Percentiles rank a stretch among this genome's conserved stretches.
phyloP scores from a whole-genome alignment of 2,888 invertebrate species.

The Eupelmus urozonus region DNA sequence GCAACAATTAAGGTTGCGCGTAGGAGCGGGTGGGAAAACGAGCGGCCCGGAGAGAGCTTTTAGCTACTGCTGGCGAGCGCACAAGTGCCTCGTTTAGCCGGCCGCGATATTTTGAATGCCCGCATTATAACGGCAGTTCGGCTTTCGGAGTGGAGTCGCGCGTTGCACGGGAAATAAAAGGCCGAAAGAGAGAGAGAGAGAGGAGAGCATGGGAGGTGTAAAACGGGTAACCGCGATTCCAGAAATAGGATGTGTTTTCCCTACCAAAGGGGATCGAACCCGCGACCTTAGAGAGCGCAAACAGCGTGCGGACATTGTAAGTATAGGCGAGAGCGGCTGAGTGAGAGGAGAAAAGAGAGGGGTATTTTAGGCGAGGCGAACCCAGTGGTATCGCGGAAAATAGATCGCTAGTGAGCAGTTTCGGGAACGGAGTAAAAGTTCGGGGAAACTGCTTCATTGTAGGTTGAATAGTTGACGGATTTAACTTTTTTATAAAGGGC shows the following conservation, averaged over 20 bases:
- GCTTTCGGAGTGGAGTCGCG: background rate
- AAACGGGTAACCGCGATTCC: slow-evolving; percentile 65
- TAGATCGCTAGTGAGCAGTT: slow-evolving; percentile 18
- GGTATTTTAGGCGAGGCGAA: slow-evolving; percentile 27
- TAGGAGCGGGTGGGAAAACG: background rate
- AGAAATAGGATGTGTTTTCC: slow-evolving; percentile 73
- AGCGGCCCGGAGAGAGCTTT: background rate
- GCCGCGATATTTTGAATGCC: slow-evolving; percentile 29
- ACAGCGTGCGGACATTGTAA: slow-evolving; percentile 14
- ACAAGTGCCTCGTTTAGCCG: slow-evolving; percentile 20
- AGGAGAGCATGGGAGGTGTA: background rate
- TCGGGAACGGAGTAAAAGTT: slow-evolving; percentile 17
- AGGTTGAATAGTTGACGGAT: background rate
- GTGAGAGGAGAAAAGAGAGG: slow-evolving; percentile 19
- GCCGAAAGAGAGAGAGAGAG: slow-evolving; percentile 39
- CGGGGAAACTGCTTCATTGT: background rate
- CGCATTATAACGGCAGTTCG: background rate
- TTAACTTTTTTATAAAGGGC: background rate
- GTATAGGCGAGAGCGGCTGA: background rate
- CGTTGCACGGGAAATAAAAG: too few species aligned
- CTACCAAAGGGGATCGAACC: slow-evolving; percentile 73
- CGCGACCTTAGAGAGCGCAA: slow-evolving; percentile 69
- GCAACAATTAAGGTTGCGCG: slow-evolving; percentile 54
- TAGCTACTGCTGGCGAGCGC: background rate
- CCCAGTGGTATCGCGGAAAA: slow-evolving; percentile 25